These are phyloP conservation scores for Horisme vitalbata DNA, from an alignment of 2,888 invertebrate genomes.

Conservation along the genomic window DNA sequence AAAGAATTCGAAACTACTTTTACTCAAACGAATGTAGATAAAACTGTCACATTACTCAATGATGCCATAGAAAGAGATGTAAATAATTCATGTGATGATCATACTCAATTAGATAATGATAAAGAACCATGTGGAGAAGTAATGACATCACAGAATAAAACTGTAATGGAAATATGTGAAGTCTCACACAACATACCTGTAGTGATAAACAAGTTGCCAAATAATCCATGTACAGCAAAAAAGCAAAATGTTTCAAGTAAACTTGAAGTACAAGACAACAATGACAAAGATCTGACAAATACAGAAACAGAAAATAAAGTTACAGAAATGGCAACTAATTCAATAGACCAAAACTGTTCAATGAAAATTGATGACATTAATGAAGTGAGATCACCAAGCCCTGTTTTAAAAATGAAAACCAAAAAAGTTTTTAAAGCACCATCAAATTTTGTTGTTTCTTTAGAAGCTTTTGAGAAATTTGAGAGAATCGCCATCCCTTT, in stretches of 20 bases:
- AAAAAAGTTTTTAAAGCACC: constrained; percentile 34
- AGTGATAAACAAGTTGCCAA: no score
- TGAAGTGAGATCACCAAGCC: constrained; percentile 45
- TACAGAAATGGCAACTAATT: background rate
- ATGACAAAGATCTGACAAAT: background rate
- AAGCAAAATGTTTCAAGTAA: background rate
- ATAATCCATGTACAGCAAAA: background rate
- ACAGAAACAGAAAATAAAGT: background rate
- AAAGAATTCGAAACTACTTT: constrained; percentile 29
- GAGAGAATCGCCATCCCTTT: constrained; percentile 57
- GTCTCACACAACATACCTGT: constrained; percentile 1
- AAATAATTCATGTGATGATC: background rate
- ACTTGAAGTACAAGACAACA: background rate
- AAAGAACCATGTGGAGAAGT: background rate
- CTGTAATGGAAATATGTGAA: constrained; percentile 9
- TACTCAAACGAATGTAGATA: constrained; percentile 19
- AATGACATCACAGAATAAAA: background rate
- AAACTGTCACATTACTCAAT: constrained; percentile 8
- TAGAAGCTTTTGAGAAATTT: constrained; percentile 66
- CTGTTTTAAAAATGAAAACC: constrained; percentile 46
- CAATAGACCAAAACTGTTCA: constrained; percentile 3
- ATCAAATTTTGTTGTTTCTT: constrained; percentile 49
- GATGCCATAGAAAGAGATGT: constrained; percentile 2
- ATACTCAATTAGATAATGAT: background rate
- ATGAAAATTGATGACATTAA: constrained; percentile 21